These are phyloP conservation scores for Urocynchramus pylzowi DNA, from an alignment of 2,113 vertebrate genomes.

Conservation along the genomic window DNA sequence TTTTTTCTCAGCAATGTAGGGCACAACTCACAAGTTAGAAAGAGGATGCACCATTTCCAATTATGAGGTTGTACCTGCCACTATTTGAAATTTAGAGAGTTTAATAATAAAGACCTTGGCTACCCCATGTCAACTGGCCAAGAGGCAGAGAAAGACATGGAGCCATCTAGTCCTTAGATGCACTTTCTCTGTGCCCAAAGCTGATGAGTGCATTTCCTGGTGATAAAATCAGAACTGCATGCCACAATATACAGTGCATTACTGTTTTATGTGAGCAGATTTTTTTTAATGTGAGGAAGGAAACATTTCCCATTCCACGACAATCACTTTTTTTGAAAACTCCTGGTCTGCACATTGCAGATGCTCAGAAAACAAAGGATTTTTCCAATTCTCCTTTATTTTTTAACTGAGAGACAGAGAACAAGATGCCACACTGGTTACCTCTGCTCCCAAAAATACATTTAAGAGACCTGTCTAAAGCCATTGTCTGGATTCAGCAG, in stretches of 20 bases:
- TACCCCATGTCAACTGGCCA: background rate
- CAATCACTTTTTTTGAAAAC: background rate
- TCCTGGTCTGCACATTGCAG: background rate
- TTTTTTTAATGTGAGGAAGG: background rate
- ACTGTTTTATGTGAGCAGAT: background rate
- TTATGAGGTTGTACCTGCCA: background rate
- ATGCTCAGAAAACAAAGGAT: background rate
- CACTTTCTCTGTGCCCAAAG: background rate
- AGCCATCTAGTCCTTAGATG: background rate
- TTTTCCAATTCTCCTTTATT: background rate
- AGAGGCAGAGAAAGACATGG: background rate
- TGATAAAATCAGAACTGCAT: background rate
- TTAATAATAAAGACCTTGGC: background rate
- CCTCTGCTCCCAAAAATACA: background rate
- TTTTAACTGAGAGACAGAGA: background rate
- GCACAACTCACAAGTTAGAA: background rate
- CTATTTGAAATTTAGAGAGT: background rate
- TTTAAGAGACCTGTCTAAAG: background rate
- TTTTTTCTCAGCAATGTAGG: background rate
- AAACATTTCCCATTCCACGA: background rate
- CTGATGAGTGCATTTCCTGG: background rate
- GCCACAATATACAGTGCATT: background rate
- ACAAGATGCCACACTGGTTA: background rate
- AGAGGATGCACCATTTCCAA: background rate
- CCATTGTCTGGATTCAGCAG: background rate